Conservation (phyloP, 2,888 invertebrate genomes). For the Hipparchia sbordonii region DNA sequence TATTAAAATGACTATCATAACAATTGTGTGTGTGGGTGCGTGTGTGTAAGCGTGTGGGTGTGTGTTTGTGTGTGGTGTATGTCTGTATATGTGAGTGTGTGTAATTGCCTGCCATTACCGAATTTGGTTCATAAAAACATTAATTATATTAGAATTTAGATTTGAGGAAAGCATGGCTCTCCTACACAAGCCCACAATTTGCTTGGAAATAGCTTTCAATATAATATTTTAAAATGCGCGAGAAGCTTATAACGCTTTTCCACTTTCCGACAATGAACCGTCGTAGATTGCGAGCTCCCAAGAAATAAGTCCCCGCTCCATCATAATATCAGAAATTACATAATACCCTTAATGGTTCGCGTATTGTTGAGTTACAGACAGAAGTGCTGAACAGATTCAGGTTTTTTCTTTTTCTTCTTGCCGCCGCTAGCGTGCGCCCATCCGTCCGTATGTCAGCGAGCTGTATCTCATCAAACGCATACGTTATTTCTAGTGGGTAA, state of each 20-base stretch:
- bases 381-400: not conserved
- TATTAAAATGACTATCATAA: too few species aligned
- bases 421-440: too few species aligned
- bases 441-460: too few species aligned
- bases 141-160: too few species aligned
- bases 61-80: too few species aligned
- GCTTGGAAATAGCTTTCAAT: constrained; percentile 12
- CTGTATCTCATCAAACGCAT: too few species aligned
- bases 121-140: too few species aligned
- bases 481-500: too few species aligned
- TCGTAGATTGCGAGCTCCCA: constrained; percentile 1
- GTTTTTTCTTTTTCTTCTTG: not conserved
- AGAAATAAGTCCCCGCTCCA: not conserved
- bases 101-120: too few species aligned
- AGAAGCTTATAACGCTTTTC: constrained; percentile 20
- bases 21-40: too few species aligned
- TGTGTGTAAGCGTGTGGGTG: too few species aligned
- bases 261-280: constrained; percentile 11
- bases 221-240: constrained; percentile 21
- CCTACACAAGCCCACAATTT: constrained; percentile 18
- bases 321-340: not conserved
- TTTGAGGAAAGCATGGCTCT: not conserved
- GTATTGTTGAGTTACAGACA: not conserved
- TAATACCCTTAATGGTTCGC: not conserved
- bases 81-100: too few species aligned